A percentile compares a stretch with the other conserved stretches of the same genome.
Evolutionary conservation across 2,888 invertebrate genomes (phyloP).

Genomic region (Drosophila affinis): DNA sequence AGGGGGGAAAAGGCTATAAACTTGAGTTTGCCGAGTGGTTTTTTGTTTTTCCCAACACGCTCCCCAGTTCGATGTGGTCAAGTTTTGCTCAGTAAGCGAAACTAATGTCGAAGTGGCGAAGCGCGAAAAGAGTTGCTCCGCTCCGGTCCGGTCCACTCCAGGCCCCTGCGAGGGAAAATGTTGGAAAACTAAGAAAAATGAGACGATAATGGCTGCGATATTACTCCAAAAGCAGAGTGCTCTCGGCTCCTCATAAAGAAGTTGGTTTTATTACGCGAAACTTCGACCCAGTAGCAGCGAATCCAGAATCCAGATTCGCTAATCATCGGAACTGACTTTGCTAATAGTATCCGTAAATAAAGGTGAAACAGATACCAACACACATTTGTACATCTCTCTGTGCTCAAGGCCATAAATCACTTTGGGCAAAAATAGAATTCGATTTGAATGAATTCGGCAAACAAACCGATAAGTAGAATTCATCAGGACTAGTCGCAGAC

Average conservation of each 20-base stretch:
- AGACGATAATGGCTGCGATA: slow-evolving; percentile 65
- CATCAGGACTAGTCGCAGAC: slow-evolving; percentile 35
- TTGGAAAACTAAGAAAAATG: slow-evolving; percentile 72
- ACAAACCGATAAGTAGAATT: slow-evolving; percentile 54
- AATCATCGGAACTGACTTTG: slow-evolving; percentile 29
- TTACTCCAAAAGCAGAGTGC: slow-evolving; percentile 52
- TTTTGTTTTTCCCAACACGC: slow-evolving; percentile 43
- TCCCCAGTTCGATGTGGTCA: slow-evolving; percentile 52
- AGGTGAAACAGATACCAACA: slow-evolving; percentile 2
- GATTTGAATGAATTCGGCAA: slow-evolving; percentile 27
- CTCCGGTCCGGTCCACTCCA: not conserved
- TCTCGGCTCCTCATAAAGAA: slow-evolving; percentile 39
- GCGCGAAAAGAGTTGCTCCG: slow-evolving; percentile 63
- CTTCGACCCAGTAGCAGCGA: slow-evolving; percentile 21
- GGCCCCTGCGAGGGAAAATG: slow-evolving; percentile 33
- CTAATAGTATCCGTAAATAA: slow-evolving; percentile 21
- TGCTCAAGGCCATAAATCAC: slow-evolving; percentile 14
- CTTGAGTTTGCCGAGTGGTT: slow-evolving; percentile 61
- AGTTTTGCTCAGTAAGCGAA: slow-evolving; percentile 65
- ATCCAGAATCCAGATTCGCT: slow-evolving; percentile 13
- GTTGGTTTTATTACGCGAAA: slow-evolving; percentile 39
- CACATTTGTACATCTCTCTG: not conserved
- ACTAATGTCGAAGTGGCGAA: slow-evolving; percentile 71
- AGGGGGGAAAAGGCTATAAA: slow-evolving; percentile 58
- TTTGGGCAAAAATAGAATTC: slow-evolving; percentile 42